Evolutionary conservation across 2,113 vertebrate species (phyloP).

Genomic region (Syngnathoides biaculeatus): DNA sequence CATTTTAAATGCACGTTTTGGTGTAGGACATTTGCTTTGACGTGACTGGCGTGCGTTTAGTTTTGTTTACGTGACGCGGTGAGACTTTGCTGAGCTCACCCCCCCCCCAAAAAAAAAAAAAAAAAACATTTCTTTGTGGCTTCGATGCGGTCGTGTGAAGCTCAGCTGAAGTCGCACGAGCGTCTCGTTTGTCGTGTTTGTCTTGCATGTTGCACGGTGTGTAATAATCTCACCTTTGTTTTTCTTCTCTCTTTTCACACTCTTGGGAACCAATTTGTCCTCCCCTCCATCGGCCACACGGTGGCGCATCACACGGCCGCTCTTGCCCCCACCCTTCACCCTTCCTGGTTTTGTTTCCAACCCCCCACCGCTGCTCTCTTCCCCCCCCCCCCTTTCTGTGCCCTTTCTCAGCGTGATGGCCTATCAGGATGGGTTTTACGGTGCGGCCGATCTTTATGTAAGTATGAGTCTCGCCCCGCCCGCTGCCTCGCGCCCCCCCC

Average conservation of each 20-base stretch:
- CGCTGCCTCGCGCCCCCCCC: conserved; percentile 42
- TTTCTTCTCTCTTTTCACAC: conserved; percentile 61
- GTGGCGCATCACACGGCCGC: conserved; percentile 69
- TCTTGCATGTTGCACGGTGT: conserved; percentile 77
- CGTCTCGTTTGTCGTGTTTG: conserved; percentile 63
- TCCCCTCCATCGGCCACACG: conserved; percentile 65
- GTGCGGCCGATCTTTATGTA: conserved; percentile 81
- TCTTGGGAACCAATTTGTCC: conserved; percentile 48
- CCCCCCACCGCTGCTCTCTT: conserved; percentile 34
- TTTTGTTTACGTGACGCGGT: conserved; percentile 30
- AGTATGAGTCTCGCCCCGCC: conserved; percentile 66
- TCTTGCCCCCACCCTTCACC: conserved; percentile 12
- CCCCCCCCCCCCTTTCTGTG: conserved; percentile 16
- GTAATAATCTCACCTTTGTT: conserved; percentile 73
- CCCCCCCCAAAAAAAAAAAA: too few relatives aligned
- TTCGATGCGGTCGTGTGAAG: neutral
- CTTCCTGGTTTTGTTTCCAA: conserved; percentile 28
- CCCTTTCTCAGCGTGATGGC: conserved; percentile 75
- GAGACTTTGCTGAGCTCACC: conserved; percentile 39
- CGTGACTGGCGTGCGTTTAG: conserved; percentile 50
- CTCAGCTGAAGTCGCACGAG: conserved; percentile 21
- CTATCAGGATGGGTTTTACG: conserved; percentile 82
- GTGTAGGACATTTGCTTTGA: conserved; percentile 8
- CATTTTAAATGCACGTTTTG: conserved; percentile 37
- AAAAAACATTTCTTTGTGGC: conserved; percentile 70